Base-by-base conservation (phyloP, 2,113 vertebrate genomes). In the Atrichornis clamosus region DNA sequence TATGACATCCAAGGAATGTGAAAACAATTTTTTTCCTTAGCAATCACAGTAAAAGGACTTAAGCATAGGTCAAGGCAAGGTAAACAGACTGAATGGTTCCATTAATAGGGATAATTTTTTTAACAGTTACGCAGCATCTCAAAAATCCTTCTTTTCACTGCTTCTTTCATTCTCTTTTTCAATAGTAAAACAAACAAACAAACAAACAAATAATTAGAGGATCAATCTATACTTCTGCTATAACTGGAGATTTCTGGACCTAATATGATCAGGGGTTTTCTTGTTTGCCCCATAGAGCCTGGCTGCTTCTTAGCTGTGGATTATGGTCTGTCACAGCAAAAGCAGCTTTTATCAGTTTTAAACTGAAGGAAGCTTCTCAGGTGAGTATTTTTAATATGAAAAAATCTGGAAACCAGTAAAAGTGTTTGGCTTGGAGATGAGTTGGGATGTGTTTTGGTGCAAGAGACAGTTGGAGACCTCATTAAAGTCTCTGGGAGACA, bases 161-260 rank as follows among this genome's bases (percentile, higher is more conserved):
- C 12, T 84, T 75, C 11, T 55, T 79, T 76, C 4, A 42, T 73
- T 82, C 16, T 39, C 7, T 5, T 26, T 52, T 62, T 44, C 22
- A 22, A 13, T 8, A 39, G 11, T n/a, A 27, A 2, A 30, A 83
- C 76, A 56, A 10, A 0, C 0, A n/a, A n/a, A n/a, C 4, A 64
- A 59, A 70, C 5, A 37, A 39, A 73, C 5, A n/a, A 58, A 50
- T 37, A 42, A 77, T 3, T 47, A 42, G 47, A 69, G 26, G 16
- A 8, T 9, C 2, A 72, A 56, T 23, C 7, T 24, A 67, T 10
- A 11, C 4, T 37, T 67, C 44, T 55, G 22, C 39, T 47, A 24
- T 19, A 69, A 52, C 5, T 35, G 7, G 9, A 69, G 17, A 73
- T 47, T 77, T 63, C 63, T 52, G 15, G 77, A 76, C 6, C 18